A percentile compares a stretch with the other conserved stretches of the same genome.
These are phyloP conservation scores for Drosophila novamexicana DNA, from an alignment of 1,140 invertebrate species.

Conservation along the genomic window DNA sequence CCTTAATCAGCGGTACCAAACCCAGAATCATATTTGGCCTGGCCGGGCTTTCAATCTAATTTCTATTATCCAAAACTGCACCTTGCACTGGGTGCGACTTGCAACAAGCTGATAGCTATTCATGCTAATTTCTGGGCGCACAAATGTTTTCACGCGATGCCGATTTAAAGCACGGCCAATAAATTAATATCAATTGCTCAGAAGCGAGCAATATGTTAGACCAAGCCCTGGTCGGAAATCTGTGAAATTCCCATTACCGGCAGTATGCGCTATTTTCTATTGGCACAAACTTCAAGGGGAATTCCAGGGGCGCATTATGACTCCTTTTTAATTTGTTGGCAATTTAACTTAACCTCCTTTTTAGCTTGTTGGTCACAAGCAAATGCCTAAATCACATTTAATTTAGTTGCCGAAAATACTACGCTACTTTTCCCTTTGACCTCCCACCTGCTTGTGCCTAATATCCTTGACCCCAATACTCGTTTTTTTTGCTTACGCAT, in stretches of 20 bases:
- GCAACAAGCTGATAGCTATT: conserved; percentile 49
- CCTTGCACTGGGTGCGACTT: conserved; percentile 32
- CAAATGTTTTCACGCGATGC: conserved; percentile 52
- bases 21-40: conserved; percentile 14
- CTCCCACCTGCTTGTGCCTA: conserved; percentile 24
- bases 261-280: conserved; percentile 7
- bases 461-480: conserved; percentile 52
- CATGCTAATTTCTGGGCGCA: conserved; percentile 46
- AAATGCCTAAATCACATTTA: conserved; percentile 47
- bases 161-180: conserved; percentile 22
- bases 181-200: conserved; percentile 51
- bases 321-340: conserved; percentile 43
- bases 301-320: conserved; percentile 17
- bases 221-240: conserved; percentile 39
- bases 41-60: conserved; percentile 49
- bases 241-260: conserved; percentile 42
- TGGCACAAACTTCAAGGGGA: conserved; percentile 14
- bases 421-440: conserved; percentile 26
- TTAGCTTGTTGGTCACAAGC: conserved; percentile 8
- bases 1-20: conserved; percentile 42
- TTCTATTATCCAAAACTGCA: conserved; percentile 48
- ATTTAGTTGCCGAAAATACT: conserved; percentile 50
- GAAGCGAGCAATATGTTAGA: conserved; percentile 9
- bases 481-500: conserved; percentile 48
- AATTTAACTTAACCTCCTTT: conserved; percentile 54